Percentiles rank a stretch among this genome's conserved stretches.
phyloP scores from a whole-genome alignment of 2,797 vertebrate genomes.

The Cynopterus sphinx region DNA sequence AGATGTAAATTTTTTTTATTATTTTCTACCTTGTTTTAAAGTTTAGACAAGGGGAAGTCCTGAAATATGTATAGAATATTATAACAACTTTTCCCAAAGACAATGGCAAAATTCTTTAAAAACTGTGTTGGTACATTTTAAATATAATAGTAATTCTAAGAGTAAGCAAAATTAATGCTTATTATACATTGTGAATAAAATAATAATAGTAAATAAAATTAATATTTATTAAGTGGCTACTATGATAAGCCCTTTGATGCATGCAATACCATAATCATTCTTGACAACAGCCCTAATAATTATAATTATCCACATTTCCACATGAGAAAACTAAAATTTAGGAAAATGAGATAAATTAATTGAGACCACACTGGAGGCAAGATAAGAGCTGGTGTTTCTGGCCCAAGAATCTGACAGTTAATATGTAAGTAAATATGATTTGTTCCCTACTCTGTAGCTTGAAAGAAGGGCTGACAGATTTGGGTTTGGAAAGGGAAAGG shows the following conservation, averaged over 20 bases:
- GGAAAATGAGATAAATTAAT: neutral
- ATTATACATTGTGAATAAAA: neutral
- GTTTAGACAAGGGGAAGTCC: neutral
- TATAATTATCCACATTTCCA: neutral
- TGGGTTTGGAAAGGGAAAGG: neutral
- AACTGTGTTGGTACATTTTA: neutral
- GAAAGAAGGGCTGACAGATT: neutral
- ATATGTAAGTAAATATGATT: neutral
- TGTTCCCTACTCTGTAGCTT: neutral
- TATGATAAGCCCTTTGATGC: neutral
- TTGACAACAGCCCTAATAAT: neutral
- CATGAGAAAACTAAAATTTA: neutral
- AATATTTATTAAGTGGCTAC: neutral
- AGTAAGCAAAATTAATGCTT: neutral
- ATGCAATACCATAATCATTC: neutral
- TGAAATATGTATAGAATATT: neutral
- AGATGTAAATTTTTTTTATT: neutral
- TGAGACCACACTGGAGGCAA: neutral
- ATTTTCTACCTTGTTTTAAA: neutral
- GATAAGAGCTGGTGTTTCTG: neutral
- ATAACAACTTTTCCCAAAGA: neutral
- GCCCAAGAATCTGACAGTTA: neutral
- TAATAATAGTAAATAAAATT: neutral
- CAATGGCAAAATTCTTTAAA: neutral
- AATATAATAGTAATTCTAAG: neutral